Conservation (phyloP, 2,888 invertebrate genomes). For the Periphyllus acericola region DNA sequence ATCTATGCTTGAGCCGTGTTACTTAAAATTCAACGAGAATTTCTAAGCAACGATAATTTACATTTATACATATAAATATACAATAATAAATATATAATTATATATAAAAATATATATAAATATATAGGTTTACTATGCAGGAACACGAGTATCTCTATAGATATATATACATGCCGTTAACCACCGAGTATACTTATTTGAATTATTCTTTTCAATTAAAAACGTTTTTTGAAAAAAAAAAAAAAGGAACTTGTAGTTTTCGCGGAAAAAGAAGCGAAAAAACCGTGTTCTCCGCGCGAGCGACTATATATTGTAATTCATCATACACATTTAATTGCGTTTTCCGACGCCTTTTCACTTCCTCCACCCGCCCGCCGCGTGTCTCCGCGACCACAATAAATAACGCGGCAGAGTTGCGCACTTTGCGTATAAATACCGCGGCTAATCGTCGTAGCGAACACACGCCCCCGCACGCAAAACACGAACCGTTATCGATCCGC, state of each 20-base stretch:
- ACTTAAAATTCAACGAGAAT: too few relatives aligned
- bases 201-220: not conserved
- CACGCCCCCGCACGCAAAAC: not conserved
- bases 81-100: too few relatives aligned
- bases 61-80: too few relatives aligned
- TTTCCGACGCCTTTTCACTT: not conserved
- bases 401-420: not conserved
- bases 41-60: too few relatives aligned
- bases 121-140: too few relatives aligned
- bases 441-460: not conserved
- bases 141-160: not conserved
- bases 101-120: too few relatives aligned
- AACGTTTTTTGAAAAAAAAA: not conserved
- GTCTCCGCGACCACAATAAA: not conserved
- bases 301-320: too few relatives aligned
- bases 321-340: not conserved
- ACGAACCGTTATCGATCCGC: not conserved
- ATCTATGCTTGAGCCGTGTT: too few relatives aligned
- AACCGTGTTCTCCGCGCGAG: not conserved
- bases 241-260: not conserved
- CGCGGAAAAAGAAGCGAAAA: not conserved
- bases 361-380: not conserved
- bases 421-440: too few relatives aligned
- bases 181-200: not conserved
- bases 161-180: not conserved